Evolutionary conservation across 2,113 vertebrate species (phyloP), one percentile per base, ranked within the genome.

Genomic region (Cavia aperea): DNA sequence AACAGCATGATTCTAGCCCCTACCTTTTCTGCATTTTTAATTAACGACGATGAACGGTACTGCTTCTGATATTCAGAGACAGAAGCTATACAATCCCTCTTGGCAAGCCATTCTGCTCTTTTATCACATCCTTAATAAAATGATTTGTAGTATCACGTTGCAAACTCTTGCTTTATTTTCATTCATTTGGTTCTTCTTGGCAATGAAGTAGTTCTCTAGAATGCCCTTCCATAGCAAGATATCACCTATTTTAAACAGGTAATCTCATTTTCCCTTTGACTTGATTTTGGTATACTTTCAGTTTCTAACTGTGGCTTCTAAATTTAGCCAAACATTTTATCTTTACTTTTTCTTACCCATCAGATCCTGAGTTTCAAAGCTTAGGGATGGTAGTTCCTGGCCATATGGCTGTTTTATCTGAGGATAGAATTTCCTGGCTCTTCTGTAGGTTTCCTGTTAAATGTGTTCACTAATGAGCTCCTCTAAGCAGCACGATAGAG

Each of bases 21-120:
- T 84, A 79, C 46, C 26, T 92, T 88, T 51, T 62, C 31, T 88
- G 82, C 77, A 81, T 83, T 88, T 95, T 95, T 92, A 93, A 85
- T 93, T 68, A 84, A n/a, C 68, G 75, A 89, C 12, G 23, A 86
- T 75, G 46, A 94, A 88, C 5, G 86, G 18, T 31, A 54, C 54
- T 0, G 21, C 6, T 63, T 95, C 39, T 91, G 70, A 58, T 66
- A 82, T 81, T 87, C 62, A 70, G 85, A 87, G 81, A 81, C 39
- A 63, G 43, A 66, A 5, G 19, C 26, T 92, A 39, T 68, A 2
- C 65, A 79, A 81, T 62, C 26, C 18, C 15, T 91, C 54, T 73
- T 81, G 49, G 51, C 29, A 73, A 19, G 21, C 18, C 18, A 66
- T 81, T 77, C 84, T 77, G 89, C 70, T 85, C 23, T 75, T 91